Evolutionary conservation across 1,140 invertebrate genomes (phyloP).

Genomic region (Oncopeltus fasciatus): DNA sequence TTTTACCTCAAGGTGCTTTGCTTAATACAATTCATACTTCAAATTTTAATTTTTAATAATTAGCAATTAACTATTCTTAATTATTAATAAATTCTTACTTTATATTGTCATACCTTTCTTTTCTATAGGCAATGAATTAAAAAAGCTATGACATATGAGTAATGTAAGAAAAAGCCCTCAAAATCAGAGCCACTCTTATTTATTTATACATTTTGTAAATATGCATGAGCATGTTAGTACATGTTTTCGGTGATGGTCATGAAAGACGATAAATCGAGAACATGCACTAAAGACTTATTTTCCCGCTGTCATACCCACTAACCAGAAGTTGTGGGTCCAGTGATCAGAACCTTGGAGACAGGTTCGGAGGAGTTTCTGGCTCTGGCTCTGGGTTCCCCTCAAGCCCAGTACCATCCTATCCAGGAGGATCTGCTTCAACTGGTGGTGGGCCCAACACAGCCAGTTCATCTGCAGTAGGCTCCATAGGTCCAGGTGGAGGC

Average conservation of each 20-base stretch:
- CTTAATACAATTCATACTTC: too few relatives aligned
- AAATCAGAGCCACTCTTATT: background rate
- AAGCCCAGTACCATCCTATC: too few relatives aligned
- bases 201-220: background rate
- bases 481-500: slow-evolving; percentile 28
- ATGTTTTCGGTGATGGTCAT: slow-evolving; percentile 7
- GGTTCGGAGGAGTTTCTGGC: background rate
- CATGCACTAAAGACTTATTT: background rate
- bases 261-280: background rate
- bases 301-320: background rate
- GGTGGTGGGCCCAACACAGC: background rate
- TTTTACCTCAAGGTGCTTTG: too few relatives aligned
- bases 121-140: background rate
- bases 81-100: background rate
- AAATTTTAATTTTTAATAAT: too few relatives aligned
- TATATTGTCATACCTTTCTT: background rate
- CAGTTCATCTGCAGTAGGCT: slow-evolving; percentile 23
- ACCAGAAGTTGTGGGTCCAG: background rate
- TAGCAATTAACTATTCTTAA: background rate
- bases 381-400: background rate
- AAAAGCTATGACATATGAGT: background rate
- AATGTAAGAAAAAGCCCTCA: background rate
- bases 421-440: background rate
- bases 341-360: background rate
- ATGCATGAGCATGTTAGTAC: background rate